Evolutionary conservation across 2,113 vertebrate genomes (phyloP).

Genomic region (Machaerirhynchus nigripectus): DNA sequence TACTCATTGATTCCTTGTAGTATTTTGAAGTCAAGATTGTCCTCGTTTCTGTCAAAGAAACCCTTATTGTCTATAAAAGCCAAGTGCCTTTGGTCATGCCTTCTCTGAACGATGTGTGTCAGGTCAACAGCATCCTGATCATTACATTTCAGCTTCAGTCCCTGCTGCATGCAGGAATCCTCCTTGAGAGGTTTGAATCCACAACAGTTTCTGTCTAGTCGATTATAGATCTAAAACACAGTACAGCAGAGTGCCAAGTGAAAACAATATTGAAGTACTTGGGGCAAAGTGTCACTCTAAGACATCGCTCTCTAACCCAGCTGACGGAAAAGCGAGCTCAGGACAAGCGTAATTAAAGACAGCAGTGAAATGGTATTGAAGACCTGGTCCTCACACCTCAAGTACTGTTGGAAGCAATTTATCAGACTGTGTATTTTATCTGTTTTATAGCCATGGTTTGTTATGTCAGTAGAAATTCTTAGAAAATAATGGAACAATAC

Average conservation of each 20-base stretch:
- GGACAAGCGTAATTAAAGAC: background rate
- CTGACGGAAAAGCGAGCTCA: background rate
- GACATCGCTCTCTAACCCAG: background rate
- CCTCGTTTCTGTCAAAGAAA: conserved; percentile 92
- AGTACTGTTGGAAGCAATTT: background rate
- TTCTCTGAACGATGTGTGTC: conserved; percentile 81
- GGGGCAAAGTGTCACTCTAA: background rate
- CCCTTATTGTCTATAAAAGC: conserved; percentile 89
- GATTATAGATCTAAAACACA: conserved; percentile 86
- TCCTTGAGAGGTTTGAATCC: conserved; percentile 91
- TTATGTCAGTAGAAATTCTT: background rate
- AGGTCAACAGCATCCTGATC: conserved; percentile 75
- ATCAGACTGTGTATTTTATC: background rate
- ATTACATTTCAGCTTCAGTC: conserved; percentile 72
- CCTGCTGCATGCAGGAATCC: conserved; percentile 79
- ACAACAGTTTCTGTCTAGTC: conserved; percentile 91
- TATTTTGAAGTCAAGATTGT: conserved; percentile 93
- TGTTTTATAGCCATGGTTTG: background rate
- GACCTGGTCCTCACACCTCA: background rate
- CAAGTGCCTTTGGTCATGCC: conserved; percentile 79
- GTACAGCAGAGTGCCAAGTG: background rate
- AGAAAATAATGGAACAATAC: background rate
- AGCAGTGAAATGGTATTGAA: background rate
- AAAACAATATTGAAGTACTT: background rate
- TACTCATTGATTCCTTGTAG: conserved; percentile 93